These are phyloP conservation scores for Therioaphis trifolii DNA, from an alignment of 2,888 invertebrate genomes.

Conservation along the genomic window DNA sequence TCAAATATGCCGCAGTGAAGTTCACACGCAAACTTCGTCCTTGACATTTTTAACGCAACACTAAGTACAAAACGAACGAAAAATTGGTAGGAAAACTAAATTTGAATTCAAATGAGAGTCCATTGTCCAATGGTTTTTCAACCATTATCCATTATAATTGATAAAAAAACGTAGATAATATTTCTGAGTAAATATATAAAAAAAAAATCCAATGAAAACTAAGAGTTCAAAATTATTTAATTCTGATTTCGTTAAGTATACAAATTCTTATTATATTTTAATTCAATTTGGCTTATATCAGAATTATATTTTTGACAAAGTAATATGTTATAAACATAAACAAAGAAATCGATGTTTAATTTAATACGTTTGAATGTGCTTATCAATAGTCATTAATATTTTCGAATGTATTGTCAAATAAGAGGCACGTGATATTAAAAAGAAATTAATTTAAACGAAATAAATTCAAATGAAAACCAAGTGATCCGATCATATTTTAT, in stretches of 20 bases:
- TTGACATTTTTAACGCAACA: neutral
- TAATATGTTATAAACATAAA: no score
- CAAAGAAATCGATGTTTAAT: no score
- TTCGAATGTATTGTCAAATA: neutral
- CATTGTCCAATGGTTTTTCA: neutral
- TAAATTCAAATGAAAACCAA: neutral
- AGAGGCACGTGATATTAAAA: neutral
- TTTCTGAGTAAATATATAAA: neutral
- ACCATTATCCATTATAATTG: neutral
- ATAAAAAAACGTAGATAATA: neutral
- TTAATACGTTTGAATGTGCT: no score
- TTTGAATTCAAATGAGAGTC: neutral
- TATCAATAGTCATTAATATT: neutral
- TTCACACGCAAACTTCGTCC: neutral
- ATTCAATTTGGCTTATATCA: no score
- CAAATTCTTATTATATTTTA: no score
- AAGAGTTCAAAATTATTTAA: no score
- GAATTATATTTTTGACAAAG: no score
- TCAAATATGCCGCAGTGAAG: no score
- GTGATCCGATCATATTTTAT: neutral
- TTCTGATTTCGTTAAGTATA: no score
- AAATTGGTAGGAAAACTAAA: neutral
- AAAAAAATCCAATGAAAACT: neutral
- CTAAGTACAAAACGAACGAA: neutral
- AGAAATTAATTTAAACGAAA: constrained; percentile 5